These are phyloP conservation scores for Rutilus rutilus DNA, from an alignment of 2,113 vertebrate species.

Conservation along the genomic window DNA sequence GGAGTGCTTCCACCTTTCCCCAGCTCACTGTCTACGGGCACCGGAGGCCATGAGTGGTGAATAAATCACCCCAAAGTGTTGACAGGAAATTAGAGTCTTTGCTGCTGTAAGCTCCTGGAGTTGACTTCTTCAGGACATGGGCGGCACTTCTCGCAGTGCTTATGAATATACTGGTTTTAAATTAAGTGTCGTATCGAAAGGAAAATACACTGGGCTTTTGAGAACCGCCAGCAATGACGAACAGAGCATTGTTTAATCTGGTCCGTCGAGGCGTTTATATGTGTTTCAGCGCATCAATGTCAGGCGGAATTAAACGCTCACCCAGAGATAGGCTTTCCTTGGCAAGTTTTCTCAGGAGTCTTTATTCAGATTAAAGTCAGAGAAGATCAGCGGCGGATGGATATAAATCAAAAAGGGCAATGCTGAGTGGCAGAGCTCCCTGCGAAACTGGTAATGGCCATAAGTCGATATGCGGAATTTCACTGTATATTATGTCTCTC, in stretches of 20 bases:
- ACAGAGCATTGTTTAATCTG: conserved; percentile 43
- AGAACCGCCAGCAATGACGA: conserved; percentile 26
- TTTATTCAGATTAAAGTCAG: conserved; percentile 61
- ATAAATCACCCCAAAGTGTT: conserved; percentile 59
- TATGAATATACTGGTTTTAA: conserved; percentile 24
- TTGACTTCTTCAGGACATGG: conserved; percentile 44
- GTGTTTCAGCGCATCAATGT: conserved; percentile 50
- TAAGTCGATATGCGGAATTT: conserved; percentile 50
- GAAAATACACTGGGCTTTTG: conserved; percentile 5
- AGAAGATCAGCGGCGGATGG: conserved; percentile 39
- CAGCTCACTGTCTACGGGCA: conserved; percentile 69
- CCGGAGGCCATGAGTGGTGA: conserved; percentile 67
- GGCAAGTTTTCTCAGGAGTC: conserved; percentile 52
- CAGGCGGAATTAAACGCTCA: conserved; percentile 50
- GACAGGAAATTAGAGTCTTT: conserved; percentile 57
- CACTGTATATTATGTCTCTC: conserved; percentile 47
- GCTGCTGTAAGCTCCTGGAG: conserved; percentile 46
- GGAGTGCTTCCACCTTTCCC: conserved; percentile 67
- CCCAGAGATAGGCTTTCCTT: conserved; percentile 41
- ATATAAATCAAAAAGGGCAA: conserved; percentile 54
- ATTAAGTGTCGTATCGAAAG: background rate
- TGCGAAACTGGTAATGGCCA: conserved; percentile 52
- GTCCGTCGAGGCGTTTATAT: conserved; percentile 17
- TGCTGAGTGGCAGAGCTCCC: conserved; percentile 13
- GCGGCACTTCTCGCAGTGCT: conserved; percentile 19